phyloP scores from a whole-genome alignment of 2,888 invertebrate species.

The Hydroisotoma schaefferi region DNA sequence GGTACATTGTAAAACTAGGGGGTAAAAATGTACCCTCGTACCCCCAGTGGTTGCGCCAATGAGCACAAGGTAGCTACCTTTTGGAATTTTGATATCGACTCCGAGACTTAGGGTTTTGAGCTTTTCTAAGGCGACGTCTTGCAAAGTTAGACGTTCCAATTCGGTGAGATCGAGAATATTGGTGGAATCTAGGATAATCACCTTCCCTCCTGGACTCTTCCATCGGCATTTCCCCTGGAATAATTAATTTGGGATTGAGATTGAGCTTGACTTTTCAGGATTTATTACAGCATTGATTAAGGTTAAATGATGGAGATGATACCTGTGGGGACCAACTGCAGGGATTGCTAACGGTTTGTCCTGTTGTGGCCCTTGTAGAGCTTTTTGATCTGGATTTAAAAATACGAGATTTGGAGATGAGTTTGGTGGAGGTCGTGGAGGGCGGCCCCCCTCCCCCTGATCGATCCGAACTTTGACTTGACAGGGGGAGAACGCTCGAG shows the following conservation, averaged over 20 bases:
- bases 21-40: too few species aligned
- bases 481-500: constrained; percentile 64
- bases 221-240: constrained; percentile 61
- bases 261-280: too few species aligned
- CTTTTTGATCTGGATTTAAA: constrained; percentile 81
- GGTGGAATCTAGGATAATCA: constrained; percentile 68
- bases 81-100: constrained; percentile 72
- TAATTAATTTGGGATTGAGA: too few species aligned
- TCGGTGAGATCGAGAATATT: constrained; percentile 71
- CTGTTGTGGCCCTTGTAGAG: constrained; percentile 61
- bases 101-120: constrained; percentile 82
- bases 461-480: constrained; percentile 7
- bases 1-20: too few species aligned
- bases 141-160: constrained; percentile 72
- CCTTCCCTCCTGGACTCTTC: constrained; percentile 67
- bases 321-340: constrained; percentile 84
- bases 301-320: too few species aligned
- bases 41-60: too few species aligned
- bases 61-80: too few species aligned
- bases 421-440: constrained; percentile 51
- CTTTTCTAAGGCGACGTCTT: constrained; percentile 79
- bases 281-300: too few species aligned
- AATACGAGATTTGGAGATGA: constrained; percentile 73
- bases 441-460: too few species aligned
- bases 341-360: constrained; percentile 52